Evolutionary conservation across 2,797 vertebrate species (phyloP).

Genomic region (Rousettus madagascariensis): DNA sequence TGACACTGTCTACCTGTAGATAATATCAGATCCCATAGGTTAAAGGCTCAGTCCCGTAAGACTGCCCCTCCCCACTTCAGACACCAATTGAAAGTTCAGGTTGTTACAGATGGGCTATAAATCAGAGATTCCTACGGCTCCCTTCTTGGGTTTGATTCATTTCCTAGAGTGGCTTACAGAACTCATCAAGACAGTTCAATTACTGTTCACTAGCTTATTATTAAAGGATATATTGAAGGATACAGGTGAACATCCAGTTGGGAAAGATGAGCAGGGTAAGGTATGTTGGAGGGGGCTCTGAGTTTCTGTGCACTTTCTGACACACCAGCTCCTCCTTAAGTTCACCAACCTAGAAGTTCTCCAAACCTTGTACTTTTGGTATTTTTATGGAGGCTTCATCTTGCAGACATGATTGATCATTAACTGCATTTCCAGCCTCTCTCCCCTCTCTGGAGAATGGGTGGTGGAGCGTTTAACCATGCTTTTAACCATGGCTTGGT

Average conservation of each 20-base stretch:
- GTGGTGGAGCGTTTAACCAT: background rate
- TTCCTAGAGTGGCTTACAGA: background rate
- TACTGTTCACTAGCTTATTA: background rate
- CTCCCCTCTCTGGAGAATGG: background rate
- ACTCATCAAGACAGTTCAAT: background rate
- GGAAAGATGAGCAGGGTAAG: background rate
- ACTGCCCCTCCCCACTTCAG: background rate
- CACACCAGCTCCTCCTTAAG: too few relatives aligned
- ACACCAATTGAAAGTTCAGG: background rate
- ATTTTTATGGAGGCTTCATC: background rate
- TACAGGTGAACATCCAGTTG: background rate
- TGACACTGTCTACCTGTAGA: background rate
- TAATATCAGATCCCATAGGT: background rate
- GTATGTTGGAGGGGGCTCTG: background rate
- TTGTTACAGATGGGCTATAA: background rate
- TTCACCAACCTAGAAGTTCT: background rate
- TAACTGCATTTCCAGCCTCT: background rate
- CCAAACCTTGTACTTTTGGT: background rate
- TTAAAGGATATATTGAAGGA: background rate
- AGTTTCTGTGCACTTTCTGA: too few relatives aligned
- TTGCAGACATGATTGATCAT: background rate
- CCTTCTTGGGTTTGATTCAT: background rate
- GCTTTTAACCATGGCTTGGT: background rate
- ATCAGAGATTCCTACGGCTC: background rate
- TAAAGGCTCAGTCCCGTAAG: background rate